phyloP scores from a whole-genome alignment of 2,888 invertebrate genomes.

The Capitulum mitella region DNA sequence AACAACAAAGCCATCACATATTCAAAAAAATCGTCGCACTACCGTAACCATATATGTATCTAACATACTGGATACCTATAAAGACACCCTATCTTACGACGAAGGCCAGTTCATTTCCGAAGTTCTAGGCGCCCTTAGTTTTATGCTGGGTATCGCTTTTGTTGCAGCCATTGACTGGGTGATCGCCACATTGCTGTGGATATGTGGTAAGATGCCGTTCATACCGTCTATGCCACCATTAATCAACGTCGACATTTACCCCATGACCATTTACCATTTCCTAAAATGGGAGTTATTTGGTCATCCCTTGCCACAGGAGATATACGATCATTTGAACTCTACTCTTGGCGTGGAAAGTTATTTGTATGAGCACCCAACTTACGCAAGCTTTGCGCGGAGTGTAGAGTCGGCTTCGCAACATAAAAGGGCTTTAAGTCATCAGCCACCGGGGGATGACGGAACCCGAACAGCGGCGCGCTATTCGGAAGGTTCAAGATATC shows the following conservation, averaged over 20 bases:
- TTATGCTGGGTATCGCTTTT: neutral
- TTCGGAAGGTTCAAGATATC: too few relatives aligned
- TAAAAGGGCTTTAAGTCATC: too few relatives aligned
- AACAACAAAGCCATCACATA: neutral
- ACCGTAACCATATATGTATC: neutral
- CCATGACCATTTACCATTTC: neutral
- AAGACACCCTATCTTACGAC: neutral
- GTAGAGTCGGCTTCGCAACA: too few relatives aligned
- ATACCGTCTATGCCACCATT: neutral
- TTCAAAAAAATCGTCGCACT: too few relatives aligned
- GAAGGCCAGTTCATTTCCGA: neutral
- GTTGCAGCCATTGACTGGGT: neutral
- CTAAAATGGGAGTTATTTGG: neutral
- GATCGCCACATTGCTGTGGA: neutral
- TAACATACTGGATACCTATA: neutral
- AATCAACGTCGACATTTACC: neutral
- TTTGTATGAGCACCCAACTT: too few relatives aligned
- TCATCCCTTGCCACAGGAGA: neutral
- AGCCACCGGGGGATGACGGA: too few relatives aligned
- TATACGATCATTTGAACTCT: too few relatives aligned
- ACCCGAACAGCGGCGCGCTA: too few relatives aligned
- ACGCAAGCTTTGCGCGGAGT: too few relatives aligned
- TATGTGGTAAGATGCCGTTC: neutral
- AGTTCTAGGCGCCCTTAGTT: neutral
- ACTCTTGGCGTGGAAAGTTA: too few relatives aligned